These are phyloP conservation scores for Allacma fusca DNA, from an alignment of 2,888 invertebrate genomes.

Conservation along the genomic window DNA sequence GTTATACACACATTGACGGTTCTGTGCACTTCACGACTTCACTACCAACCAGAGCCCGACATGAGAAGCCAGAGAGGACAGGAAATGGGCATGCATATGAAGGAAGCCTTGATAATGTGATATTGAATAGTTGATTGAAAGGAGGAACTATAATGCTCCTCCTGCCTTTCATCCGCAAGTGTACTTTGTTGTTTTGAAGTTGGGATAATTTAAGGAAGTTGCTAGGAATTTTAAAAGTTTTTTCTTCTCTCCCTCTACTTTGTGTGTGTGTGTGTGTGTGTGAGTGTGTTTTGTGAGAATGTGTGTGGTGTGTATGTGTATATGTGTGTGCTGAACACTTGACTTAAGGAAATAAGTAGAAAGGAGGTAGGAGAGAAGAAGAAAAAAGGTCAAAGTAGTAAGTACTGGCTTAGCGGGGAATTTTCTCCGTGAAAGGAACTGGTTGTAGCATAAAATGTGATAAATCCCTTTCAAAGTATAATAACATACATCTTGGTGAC, in stretches of 20 bases:
- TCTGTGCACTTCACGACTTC: no score
- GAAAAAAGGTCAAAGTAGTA: conserved; percentile 8
- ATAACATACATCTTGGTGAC: conserved; percentile 16
- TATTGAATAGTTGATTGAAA: conserved; percentile 14
- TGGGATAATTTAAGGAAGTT: conserved; percentile 16
- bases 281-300: no score
- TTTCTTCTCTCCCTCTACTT: not conserved
- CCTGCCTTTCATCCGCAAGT: conserved; percentile 11
- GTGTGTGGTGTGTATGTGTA: no score
- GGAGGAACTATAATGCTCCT: not conserved
- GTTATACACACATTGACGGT: no score
- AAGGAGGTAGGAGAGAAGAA: not conserved
- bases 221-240: conserved; percentile 6
- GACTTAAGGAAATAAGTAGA: conserved; percentile 3
- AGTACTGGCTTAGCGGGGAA: not conserved
- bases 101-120: not conserved
- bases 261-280: no score
- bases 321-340: not conserved
- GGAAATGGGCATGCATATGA: not conserved
- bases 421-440: conserved; percentile 12
- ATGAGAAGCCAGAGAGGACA: no score
- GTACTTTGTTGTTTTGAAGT: conserved; percentile 16
- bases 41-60: no score
- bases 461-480: conserved; percentile 16
- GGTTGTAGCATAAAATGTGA: conserved; percentile 11